phyloP scores from a whole-genome alignment of 1,140 invertebrate species.

The Pseudobourletiella spinata region DNA sequence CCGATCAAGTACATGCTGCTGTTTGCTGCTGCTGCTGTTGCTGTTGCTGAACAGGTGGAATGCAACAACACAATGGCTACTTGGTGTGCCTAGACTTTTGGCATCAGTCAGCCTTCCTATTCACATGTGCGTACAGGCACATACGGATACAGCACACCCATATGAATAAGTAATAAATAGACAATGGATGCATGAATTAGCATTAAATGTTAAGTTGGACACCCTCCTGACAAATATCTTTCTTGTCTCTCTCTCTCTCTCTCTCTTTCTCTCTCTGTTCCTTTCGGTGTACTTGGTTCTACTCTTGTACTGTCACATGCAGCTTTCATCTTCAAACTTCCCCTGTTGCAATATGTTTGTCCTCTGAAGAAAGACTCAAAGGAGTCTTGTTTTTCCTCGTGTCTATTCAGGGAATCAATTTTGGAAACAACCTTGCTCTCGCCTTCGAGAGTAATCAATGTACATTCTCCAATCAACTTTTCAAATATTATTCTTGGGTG shows the following conservation, averaged over 20 bases:
- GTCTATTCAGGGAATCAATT: background rate
- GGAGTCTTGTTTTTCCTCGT: background rate
- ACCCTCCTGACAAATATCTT: background rate
- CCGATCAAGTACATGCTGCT: no score
- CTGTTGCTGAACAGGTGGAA: no score
- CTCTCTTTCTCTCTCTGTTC: background rate
- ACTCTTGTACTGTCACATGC: no score
- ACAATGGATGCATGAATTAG: background rate
- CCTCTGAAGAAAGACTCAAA: no score
- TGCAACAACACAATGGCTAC: background rate
- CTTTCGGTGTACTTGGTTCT: no score
- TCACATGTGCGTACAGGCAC: no score
- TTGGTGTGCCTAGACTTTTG: background rate
- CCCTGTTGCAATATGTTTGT: no score
- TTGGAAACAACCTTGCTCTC: no score
- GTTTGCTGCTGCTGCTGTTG: no score
- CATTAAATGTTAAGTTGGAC: background rate
- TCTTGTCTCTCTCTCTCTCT: background rate
- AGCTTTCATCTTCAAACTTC: slow-evolving; percentile 6
- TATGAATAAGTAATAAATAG: background rate
- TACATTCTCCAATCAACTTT: background rate
- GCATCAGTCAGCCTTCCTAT: no score
- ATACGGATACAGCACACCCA: background rate
- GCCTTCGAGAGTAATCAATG: no score
- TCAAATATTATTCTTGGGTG: no score